These are phyloP conservation scores for Phocides pigmalion DNA, from an alignment of 1,140 invertebrate species.

Conservation along the genomic window DNA sequence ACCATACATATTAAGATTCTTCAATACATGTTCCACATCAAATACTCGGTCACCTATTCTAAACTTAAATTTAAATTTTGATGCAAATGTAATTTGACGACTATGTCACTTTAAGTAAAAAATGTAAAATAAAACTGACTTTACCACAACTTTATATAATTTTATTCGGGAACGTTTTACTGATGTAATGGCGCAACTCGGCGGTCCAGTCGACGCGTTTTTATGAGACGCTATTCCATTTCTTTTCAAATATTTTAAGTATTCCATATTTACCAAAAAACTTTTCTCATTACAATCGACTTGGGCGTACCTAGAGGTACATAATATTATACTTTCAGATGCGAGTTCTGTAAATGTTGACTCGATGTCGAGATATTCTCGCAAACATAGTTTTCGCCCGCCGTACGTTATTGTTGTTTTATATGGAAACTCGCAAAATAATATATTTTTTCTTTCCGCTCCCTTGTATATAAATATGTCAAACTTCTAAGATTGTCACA, in stretches of 20 bases:
- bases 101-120: no score
- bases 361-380: conserved; percentile 36
- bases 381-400: conserved; percentile 39
- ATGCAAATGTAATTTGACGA: no score
- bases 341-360: conserved; percentile 47
- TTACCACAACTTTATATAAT: background rate
- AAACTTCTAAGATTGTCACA: conserved; percentile 9
- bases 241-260: conserved; percentile 35
- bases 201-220: conserved; percentile 7
- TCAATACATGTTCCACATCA: no score
- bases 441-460: conserved; percentile 40
- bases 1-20: no score
- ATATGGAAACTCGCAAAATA: conserved; percentile 35
- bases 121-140: no score
- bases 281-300: conserved; percentile 43
- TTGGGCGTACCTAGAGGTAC: conserved; percentile 34
- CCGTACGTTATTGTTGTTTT: conserved; percentile 41
- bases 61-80: no score
- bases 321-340: conserved; percentile 37
- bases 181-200: conserved; percentile 7
- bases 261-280: conserved; percentile 40
- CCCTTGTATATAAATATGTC: conserved; percentile 8
- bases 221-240: conserved; percentile 11
- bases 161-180: background rate
- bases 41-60: no score